phyloP scores from a whole-genome alignment of 2,797 vertebrate species.

The Sphaeramia orbicularis region DNA sequence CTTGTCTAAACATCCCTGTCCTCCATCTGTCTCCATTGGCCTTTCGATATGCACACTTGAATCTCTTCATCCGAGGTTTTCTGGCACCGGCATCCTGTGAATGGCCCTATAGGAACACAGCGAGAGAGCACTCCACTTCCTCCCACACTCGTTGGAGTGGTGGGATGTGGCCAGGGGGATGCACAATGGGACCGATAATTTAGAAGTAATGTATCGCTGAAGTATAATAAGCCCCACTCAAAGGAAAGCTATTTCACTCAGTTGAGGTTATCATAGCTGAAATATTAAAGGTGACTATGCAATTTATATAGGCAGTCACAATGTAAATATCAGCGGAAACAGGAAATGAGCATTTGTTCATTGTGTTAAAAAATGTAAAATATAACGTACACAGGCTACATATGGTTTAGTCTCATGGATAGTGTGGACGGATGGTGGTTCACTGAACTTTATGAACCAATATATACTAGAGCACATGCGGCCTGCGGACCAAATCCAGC shows the following conservation, averaged over 20 bases:
- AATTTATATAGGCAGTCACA: not conserved
- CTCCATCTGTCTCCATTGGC: slow-evolving; percentile 72
- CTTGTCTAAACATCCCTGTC: slow-evolving; percentile 61
- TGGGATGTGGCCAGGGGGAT: slow-evolving; percentile 39
- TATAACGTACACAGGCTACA: no score
- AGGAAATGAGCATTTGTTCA: not conserved
- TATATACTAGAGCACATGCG: no score
- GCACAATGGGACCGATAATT: slow-evolving; percentile 48
- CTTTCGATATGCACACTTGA: slow-evolving; percentile 62
- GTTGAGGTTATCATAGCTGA: not conserved
- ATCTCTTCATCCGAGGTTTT: slow-evolving; percentile 59
- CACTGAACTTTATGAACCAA: no score
- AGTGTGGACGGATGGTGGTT: no score
- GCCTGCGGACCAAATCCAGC: no score
- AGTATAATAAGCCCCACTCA: slow-evolving; percentile 54
- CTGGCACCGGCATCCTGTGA: slow-evolving; percentile 49
- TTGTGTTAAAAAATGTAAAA: no score
- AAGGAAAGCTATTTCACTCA: slow-evolving; percentile 40
- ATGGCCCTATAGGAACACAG: slow-evolving; percentile 63
- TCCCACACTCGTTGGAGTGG: slow-evolving; percentile 59
- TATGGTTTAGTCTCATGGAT: no score
- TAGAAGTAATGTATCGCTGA: slow-evolving; percentile 60
- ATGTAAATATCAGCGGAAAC: not conserved
- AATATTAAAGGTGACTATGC: not conserved
- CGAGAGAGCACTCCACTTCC: slow-evolving; percentile 60